Evolutionary conservation across 2,888 invertebrate genomes (phyloP), one percentile per base, ranked within the genome.

Genomic region (Eurytoma californica): DNA sequence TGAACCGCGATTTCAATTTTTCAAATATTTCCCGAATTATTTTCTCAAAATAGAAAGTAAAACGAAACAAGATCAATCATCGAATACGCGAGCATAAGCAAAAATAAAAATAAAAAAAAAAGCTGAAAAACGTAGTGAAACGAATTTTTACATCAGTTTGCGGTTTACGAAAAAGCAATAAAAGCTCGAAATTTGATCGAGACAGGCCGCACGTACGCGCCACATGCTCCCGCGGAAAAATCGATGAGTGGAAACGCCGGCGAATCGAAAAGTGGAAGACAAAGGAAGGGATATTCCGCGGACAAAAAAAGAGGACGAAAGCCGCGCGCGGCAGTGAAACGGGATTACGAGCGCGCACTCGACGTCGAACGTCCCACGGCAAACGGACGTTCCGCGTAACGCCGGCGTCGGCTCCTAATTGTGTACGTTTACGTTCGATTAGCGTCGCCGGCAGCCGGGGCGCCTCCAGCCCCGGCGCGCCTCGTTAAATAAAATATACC

Each of bases 391-490:
- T 39, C 9, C 58, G 18, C 3, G 18, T 3, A 20, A n/a, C 13
- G 58, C 58, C 39, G 39, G 9, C 39, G 39, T 1, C 39, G 5
- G 9, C 39, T 39, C 39, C 39, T 39, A 39, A 63, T 39, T 53
- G 18, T 9, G 60, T 28, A 24, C 57, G 47, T 57, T 73, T 73
- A 65, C 72, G 72, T 73, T 73, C 55, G 72, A 73, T 73, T 73
- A 73, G 72, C 63, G 57, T 63, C 57, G 55, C 65, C n/a, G 63
- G 9, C 39, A 14, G 65, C 28, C 18, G n/a, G 60, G n/a, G n/a
- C 3, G 39, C n/a, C n/a, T 18, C 20, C 12, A 3, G 13, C 7
- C 66, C 51, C 24, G 24, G 13, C 63, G 47, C 28, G 53, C 28
- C 72, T 61, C 20, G 58, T 70, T 70, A 49, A 70, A 70, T 47